Conservation (phyloP, 1,140 invertebrate species). For the Anastrepha ludens region DNA sequence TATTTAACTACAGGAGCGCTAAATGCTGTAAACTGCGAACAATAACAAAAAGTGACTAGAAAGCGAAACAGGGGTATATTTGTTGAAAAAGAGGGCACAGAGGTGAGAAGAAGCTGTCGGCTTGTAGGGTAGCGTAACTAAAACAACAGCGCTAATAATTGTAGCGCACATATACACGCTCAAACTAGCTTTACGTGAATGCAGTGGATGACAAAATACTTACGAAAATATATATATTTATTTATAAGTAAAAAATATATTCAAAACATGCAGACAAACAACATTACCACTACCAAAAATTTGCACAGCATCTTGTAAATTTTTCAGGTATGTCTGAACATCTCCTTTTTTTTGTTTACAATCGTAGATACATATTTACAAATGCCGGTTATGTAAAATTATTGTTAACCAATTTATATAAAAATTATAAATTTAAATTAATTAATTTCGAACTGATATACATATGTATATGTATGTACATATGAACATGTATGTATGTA, state of each 20-base stretch:
- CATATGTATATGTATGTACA: not conserved
- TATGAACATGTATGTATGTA: not conserved
- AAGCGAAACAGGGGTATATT: not conserved
- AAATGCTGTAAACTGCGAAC: not conserved
- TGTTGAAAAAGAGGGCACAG: no score
- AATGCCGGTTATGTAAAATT: not conserved
- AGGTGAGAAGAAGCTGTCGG: not conserved
- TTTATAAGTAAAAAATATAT: no score
- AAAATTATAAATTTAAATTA: no score
- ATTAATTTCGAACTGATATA: no score
- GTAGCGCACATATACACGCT: slow-evolving; percentile 10
- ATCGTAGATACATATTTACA: not conserved
- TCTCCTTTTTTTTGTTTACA: not conserved
- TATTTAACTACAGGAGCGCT: not conserved
- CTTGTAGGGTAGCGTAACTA: slow-evolving; percentile 13
- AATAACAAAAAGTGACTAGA: not conserved
- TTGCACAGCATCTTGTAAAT: not conserved
- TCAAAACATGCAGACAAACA: no score
- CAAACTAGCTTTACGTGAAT: not conserved
- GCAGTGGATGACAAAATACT: not conserved
- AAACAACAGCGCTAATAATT: not conserved
- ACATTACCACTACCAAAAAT: no score
- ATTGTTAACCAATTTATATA: no score
- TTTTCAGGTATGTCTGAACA: not conserved
- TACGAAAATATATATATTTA: not conserved